Conservation (phyloP, 2,113 vertebrate species). For the Epinephelus cyanopodus region DNA sequence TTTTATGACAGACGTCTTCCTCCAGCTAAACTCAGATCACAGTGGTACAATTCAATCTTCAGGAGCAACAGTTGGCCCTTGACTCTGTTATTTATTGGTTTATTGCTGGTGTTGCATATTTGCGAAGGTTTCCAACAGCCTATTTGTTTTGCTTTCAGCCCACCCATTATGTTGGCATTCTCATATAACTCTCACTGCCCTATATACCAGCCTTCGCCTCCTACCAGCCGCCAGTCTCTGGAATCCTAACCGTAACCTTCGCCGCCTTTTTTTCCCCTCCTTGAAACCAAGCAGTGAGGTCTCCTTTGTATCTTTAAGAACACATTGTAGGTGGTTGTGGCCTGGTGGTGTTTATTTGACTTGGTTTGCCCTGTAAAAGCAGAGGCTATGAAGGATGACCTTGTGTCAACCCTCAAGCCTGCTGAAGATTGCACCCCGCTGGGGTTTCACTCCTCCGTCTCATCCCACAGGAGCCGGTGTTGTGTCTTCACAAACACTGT, state of each 20-base stretch:
- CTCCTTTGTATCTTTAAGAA: constrained; percentile 76
- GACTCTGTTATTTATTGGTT: constrained; percentile 78
- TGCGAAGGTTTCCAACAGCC: constrained; percentile 71
- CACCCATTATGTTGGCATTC: constrained; percentile 86
- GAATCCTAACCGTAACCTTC: constrained; percentile 59
- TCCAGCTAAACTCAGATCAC: neutral
- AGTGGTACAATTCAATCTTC: constrained; percentile 44
- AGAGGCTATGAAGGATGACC: constrained; percentile 76
- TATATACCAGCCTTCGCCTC: constrained; percentile 63
- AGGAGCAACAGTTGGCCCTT: constrained; percentile 52
- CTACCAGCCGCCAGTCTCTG: constrained; percentile 55
- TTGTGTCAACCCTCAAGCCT: constrained; percentile 70
- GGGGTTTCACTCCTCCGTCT: constrained; percentile 55
- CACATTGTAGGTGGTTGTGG: constrained; percentile 73
- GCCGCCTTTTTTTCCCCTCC: constrained; percentile 5
- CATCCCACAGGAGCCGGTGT: constrained; percentile 35
- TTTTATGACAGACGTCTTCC: constrained; percentile 25
- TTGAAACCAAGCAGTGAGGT: constrained; percentile 65
- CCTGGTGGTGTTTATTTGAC: constrained; percentile 80
- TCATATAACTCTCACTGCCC: constrained; percentile 70
- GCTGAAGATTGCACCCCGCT: constrained; percentile 56
- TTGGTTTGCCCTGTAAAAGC: constrained; percentile 77
- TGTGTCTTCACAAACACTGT: constrained; percentile 51
- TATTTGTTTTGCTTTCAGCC: constrained; percentile 81
- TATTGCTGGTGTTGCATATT: constrained; percentile 80